Base-by-base conservation (phyloP, 2,797 vertebrate genomes). In the Otolemur crassicaudatus region DNA sequence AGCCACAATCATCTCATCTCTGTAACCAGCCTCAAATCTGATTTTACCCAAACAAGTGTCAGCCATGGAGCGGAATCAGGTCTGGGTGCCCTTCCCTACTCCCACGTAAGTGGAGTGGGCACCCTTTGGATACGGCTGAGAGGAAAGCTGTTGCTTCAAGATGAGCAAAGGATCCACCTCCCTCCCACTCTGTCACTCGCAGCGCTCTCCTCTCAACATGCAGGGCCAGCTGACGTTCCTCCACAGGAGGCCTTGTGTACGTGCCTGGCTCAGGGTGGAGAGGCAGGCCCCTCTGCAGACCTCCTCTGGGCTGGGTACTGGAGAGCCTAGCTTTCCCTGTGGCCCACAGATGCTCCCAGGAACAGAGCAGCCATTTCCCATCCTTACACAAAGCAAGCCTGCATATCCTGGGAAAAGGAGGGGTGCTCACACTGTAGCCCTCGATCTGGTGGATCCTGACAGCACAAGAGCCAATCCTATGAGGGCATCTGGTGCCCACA, bases 241-340 rank as follows among this genome's bases (percentile, higher is more conserved):
- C n/a, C 7, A 9, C 56, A 69, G 56, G 75, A 70, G 31, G 49
- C 20, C 60, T 27, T 12, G 29, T 7, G 40, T 56, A 37, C 6
- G 1, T 0, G 13, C n/a, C 27, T 53, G 27, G 17, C 37, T 73
- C 27, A 22, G 56, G 8, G 10, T 37, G 29, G 12, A 0, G 2
- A 70, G 5, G 29, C 37, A 34, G 27, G 34, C 20, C 70, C 40
- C 61, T 5, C 19, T 27, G 7, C 1, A 29, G 29, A 37, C 25
- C 34, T 86, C 23, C 29, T 7, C 56, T 4, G 1, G n/a, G 27
- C 61, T 70, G 63, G 3, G 23, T 56, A 49, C 93, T 77, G 9
- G n/a, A 5, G 11, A 40, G 14, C 31, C 27, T 69, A 63, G 56
- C 46, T 19, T 56, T 90, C 22, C 67, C 29, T 8, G 0, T 8